Base-by-base conservation (phyloP, 1,140 invertebrate species). In the Conus betulinus region DNA sequence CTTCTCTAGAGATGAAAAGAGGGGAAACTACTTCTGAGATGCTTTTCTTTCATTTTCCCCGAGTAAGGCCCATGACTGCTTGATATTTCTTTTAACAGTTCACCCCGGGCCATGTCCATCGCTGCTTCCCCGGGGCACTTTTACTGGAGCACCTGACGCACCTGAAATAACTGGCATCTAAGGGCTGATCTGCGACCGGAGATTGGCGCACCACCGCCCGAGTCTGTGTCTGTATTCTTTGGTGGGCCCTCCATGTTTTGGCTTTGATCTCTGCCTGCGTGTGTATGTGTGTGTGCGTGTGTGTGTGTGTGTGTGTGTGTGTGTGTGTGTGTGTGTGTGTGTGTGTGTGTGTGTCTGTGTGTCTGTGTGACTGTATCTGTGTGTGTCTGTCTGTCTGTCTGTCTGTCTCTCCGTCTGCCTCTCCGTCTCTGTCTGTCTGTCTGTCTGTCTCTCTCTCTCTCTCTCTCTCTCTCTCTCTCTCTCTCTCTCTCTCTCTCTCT, bases 401-500 rank as follows among this genome's bases (percentile, higher is more conserved):
- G 71, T 74, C 13, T 74, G 71, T 74, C 7, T 74, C 13, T 74
- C 7, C 25, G 71, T 74, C 7, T 74, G n/a, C 67, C 76, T 78
- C 76, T 78, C 25, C 39, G 25, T 78, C 17, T 78, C 25, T 39
- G 6, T 78, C 76, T 78, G 25, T 78, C 4, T 78, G 25, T 39
- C 2, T 51, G 5, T 78, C 8, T 78, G 25, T 78, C 76, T 78
- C 76, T 78, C 8, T 78, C 0, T 78, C 76, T 39, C 76, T 78
- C 76, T 78, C 76, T 39, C 76, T 78, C 39, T 39, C 76, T 51
- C 76, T 17, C n/a, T 51, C 76, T 78, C 25, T 78, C 76, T 78
- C 25, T 78, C 76, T 78, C 76, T 78, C 76, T 74, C 71, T 74
- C 71, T 74, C 71, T 74, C 71, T 74, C 71, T 74, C 71, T 76